These are phyloP conservation scores for Limnephilus auricula DNA, from an alignment of 2,888 invertebrate genomes.

Conservation along the genomic window DNA sequence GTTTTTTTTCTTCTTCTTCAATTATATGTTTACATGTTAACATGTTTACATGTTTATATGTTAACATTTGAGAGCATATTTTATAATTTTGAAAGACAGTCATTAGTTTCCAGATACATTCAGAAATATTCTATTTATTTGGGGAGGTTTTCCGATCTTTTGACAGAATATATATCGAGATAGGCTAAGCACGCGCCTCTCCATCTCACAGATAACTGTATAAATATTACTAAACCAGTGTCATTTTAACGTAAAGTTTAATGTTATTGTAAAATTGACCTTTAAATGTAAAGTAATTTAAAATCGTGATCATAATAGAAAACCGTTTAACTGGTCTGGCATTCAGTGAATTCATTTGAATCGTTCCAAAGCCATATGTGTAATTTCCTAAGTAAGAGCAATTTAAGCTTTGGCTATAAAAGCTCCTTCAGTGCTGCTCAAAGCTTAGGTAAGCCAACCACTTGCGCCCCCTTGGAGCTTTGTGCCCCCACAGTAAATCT, in stretches of 20 bases:
- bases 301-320: not conserved
- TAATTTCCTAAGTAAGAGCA: slow-evolving; percentile 29
- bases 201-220: no score
- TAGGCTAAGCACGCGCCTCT: no score
- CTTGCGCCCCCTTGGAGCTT: slow-evolving; percentile 52
- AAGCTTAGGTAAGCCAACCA: slow-evolving; percentile 60
- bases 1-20: no score
- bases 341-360: not conserved
- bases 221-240: no score
- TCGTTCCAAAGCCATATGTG: slow-evolving; percentile 24
- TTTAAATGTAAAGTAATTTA: slow-evolving; percentile 11
- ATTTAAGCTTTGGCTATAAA: slow-evolving; percentile 18
- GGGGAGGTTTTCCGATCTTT: no score
- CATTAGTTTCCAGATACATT: no score
- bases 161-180: no score
- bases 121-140: no score
- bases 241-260: not conserved
- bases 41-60: no score
- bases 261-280: not conserved
- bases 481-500: slow-evolving; percentile 50
- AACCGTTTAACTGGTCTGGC: slow-evolving; percentile 27
- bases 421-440: slow-evolving; percentile 27
- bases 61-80: no score
- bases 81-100: no score
- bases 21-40: no score